phyloP scores from a whole-genome alignment of 2,113 vertebrate species.

The Chitala chitala region DNA sequence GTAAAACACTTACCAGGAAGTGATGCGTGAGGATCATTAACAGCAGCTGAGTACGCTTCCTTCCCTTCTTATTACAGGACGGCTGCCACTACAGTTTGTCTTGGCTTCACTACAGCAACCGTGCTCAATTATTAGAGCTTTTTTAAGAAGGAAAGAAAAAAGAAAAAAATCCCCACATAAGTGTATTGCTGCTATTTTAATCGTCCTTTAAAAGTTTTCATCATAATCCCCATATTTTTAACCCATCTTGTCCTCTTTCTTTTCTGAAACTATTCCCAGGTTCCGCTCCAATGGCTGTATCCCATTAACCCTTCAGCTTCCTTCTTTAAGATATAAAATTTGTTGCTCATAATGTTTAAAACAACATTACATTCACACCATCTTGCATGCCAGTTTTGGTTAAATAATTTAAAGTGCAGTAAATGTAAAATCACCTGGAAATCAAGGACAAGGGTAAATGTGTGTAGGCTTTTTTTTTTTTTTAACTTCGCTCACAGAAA shows the following conservation, averaged over 20 bases:
- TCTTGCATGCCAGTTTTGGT: not conserved
- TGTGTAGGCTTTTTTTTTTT: not conserved
- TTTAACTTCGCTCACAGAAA: too few relatives aligned
- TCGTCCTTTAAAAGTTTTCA: conserved; percentile 48
- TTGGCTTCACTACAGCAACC: not conserved
- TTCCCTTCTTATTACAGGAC: conserved; percentile 28
- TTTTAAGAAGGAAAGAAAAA: conserved; percentile 25
- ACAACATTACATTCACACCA: not conserved
- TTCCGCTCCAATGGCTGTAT: not conserved
- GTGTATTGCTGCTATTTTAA: conserved; percentile 27
- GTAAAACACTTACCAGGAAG: conserved; percentile 16
- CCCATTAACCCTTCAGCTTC: not conserved
- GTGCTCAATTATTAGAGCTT: not conserved
- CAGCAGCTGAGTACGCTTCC: too few relatives aligned
- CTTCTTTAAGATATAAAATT: not conserved
- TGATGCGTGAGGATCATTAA: conserved; percentile 12
- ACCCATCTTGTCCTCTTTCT: conserved; percentile 9
- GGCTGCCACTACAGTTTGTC: conserved; percentile 18
- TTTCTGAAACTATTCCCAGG: not conserved
- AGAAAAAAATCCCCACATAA: conserved; percentile 33
- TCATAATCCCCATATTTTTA: not conserved
- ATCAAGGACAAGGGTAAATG: not conserved
- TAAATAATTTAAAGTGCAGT: not conserved
- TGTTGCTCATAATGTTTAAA: not conserved
- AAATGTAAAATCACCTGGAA: not conserved